These are phyloP conservation scores for Eupithecia vulgata DNA, from an alignment of 2,888 invertebrate species.

Conservation along the genomic window DNA sequence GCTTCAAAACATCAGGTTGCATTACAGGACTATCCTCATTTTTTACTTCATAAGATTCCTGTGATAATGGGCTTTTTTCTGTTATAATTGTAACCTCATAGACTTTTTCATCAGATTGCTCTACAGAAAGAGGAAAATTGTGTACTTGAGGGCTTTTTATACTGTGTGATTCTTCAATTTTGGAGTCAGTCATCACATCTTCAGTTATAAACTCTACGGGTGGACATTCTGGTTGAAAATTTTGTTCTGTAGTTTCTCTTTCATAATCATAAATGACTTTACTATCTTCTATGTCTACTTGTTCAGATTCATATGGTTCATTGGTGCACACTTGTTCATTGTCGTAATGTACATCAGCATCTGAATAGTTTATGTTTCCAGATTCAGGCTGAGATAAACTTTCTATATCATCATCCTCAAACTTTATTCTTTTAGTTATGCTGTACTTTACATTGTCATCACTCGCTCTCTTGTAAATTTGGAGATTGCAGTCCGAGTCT, in stretches of 20 bases:
- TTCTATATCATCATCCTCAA: slow-evolving; percentile 65
- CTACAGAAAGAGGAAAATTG: slow-evolving; percentile 35
- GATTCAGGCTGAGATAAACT: slow-evolving; percentile 53
- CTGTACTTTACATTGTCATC: slow-evolving; percentile 65
- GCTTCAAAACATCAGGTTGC: slow-evolving; percentile 50
- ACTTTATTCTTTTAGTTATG: slow-evolving; percentile 70
- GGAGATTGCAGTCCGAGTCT: slow-evolving; percentile 60
- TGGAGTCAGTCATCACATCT: slow-evolving; percentile 46
- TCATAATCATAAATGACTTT: slow-evolving; percentile 77
- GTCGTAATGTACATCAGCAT: slow-evolving; percentile 62
- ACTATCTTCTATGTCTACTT: slow-evolving; percentile 61
- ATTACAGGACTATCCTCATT: slow-evolving; percentile 54
- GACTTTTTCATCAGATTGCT: slow-evolving; percentile 14
- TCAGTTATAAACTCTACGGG: slow-evolving; percentile 49
- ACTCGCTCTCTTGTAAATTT: slow-evolving; percentile 71
- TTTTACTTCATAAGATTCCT: slow-evolving; percentile 53
- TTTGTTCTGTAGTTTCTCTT: slow-evolving; percentile 68
- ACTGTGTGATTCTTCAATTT: slow-evolving; percentile 35
- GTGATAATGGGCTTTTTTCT: slow-evolving; percentile 42
- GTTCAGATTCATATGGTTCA: slow-evolving; percentile 67
- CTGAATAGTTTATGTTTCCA: slow-evolving; percentile 62
- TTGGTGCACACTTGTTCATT: slow-evolving; percentile 65
- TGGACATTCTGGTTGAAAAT: slow-evolving; percentile 70
- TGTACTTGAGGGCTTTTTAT: slow-evolving; percentile 46
- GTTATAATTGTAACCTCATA: slow-evolving; percentile 26